A percentile compares a stretch with the other conserved stretches of the same genome.
Conservation (phyloP, 2,113 vertebrate genomes). For the Microtus oregoni region DNA sequence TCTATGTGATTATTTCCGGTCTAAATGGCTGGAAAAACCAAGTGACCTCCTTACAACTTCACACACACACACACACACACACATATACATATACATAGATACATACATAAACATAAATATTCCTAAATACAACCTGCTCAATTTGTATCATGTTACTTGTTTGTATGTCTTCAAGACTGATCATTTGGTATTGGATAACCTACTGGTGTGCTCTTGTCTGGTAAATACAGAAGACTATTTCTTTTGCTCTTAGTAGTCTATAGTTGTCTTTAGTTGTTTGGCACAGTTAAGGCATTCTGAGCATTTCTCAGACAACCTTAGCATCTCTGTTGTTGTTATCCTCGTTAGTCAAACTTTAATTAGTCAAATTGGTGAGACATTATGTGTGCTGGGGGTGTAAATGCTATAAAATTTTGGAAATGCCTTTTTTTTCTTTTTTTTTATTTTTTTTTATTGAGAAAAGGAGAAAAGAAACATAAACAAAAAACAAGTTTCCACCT, state of each 20-base stretch:
- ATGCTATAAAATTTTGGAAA: not conserved
- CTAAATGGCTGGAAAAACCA: too few relatives aligned
- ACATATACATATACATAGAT: not conserved
- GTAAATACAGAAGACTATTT: not conserved
- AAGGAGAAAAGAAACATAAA: too few relatives aligned
- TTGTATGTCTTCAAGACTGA: not conserved
- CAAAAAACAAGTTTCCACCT: too few relatives aligned
- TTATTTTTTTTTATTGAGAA: too few relatives aligned
- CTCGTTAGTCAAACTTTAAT: not conserved
- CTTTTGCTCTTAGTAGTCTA: not conserved
- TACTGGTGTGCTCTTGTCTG: not conserved
- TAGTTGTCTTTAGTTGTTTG: not conserved
- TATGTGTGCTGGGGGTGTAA: not conserved
- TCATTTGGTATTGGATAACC: not conserved
- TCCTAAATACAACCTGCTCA: not conserved
- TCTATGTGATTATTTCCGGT: too few relatives aligned
- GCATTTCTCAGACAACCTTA: not conserved
- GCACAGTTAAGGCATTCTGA: not conserved
- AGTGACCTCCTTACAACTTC: too few relatives aligned
- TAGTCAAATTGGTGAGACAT: not conserved
- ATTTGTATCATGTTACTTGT: not conserved
- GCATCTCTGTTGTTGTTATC: not conserved
- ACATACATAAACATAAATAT: not conserved
- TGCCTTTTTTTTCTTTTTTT: too few relatives aligned
- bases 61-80: too few relatives aligned